Evolutionary conservation across 2,797 vertebrate genomes (phyloP).

Genomic region (Peromyscus aztecus): DNA sequence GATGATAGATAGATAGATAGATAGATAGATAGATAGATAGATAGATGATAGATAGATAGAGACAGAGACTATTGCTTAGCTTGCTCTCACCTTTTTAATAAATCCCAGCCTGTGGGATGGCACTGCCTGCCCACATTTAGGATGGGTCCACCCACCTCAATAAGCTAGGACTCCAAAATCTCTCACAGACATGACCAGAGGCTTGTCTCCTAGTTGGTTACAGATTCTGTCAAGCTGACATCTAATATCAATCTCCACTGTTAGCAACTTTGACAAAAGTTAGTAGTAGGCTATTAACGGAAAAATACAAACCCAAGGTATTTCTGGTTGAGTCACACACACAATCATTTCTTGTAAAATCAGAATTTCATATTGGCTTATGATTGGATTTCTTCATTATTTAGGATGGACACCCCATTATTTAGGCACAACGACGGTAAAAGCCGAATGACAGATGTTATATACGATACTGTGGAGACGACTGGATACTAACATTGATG

Average conservation of each 20-base stretch:
- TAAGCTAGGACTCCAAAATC: not conserved
- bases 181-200: not conserved
- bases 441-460: not conserved
- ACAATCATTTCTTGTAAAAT: not conserved
- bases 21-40: not conserved
- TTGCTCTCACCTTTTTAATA: not conserved
- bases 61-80: not conserved
- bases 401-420: not conserved
- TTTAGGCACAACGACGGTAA: not conserved
- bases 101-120: not conserved
- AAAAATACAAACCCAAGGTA: not conserved
- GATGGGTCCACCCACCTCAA: not conserved
- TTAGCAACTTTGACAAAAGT: not conserved
- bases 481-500: not conserved
- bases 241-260: not conserved
- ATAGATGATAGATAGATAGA: not conserved
- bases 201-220: not conserved
- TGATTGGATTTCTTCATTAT: not conserved
- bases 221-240: not conserved
- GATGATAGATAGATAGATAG: not conserved
- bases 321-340: not conserved
- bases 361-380: not conserved
- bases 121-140: not conserved
- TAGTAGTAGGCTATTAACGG: not conserved
- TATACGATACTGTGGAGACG: not conserved